These are phyloP conservation scores for Bagarius yarrelli DNA, from an alignment of 2,113 vertebrate species.

Conservation along the genomic window DNA sequence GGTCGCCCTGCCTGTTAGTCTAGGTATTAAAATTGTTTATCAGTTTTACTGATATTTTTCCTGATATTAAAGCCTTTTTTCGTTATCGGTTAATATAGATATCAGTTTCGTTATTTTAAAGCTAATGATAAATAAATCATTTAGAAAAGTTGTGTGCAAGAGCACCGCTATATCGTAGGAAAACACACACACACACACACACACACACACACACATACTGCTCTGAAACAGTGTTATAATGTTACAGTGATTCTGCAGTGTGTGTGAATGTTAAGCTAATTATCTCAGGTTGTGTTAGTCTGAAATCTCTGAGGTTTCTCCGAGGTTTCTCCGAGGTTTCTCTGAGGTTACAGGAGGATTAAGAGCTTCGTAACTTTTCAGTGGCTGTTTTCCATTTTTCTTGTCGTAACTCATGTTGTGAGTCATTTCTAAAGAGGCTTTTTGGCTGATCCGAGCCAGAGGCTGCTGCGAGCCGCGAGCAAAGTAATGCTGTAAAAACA, in stretches of 20 bases:
- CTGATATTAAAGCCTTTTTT: too few relatives aligned
- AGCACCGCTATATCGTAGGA: too few relatives aligned
- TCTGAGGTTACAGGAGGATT: neutral
- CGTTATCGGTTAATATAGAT: too few relatives aligned
- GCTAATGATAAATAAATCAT: too few relatives aligned
- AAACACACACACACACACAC: too few relatives aligned
- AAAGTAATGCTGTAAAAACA: slow-evolving; percentile 36
- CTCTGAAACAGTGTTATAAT: neutral
- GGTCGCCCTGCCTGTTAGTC: too few relatives aligned
- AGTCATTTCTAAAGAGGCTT: slow-evolving; percentile 6
- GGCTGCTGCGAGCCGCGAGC: neutral
- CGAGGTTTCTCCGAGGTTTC: neutral
- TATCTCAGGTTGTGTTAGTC: neutral
- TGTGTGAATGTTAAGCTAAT: neutral
- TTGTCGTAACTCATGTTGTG: slow-evolving; percentile 15
- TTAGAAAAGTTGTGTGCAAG: too few relatives aligned
- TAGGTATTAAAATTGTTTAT: too few relatives aligned
- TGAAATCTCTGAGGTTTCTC: neutral
- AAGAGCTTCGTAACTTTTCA: neutral
- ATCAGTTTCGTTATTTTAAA: too few relatives aligned
- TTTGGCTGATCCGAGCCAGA: neutral
- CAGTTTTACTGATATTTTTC: too few relatives aligned
- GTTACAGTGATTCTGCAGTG: neutral
- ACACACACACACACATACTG: too few relatives aligned
- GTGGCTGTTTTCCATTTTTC: neutral